Base-by-base conservation (phyloP, 2,113 vertebrate genomes). In the Sceloporus tristichus region DNA sequence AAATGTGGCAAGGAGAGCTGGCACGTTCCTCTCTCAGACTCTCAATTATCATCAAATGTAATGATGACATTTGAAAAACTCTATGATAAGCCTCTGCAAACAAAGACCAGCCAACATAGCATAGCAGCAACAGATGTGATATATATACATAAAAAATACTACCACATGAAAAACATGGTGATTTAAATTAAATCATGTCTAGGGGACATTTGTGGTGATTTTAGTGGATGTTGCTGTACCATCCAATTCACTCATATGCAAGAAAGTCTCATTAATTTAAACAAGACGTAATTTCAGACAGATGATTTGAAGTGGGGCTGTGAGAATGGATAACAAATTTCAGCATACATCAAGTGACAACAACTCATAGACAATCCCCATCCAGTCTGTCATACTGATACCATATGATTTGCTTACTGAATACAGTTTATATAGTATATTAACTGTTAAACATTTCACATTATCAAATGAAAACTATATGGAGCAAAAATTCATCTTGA, bases 221-320 rank as follows among this genome's bases (percentile, higher is more conserved):
- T 62, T 62, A 62, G 14, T 62, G 59, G 59, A 14, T 62, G 18
- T 62, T 18, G 18, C 4, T 62, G 59, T 62, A 18, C 13, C 59
- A 62, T 62, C 2, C 18, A 18, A 62, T 62, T 14, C 59, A 62
- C 59, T 18, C 59, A 62, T 18, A 18, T 62, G 18, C 4, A 62
- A 59, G 48, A 48, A 48, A 48, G 56, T 16, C 56, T 59, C 10
- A 59, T 76, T 7, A 21, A 75, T 85, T 85, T 78, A 78, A 78
- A 78, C 42, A 29, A 14, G 90, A 87, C 81, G 70, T 71, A 73
- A 81, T 84, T 86, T 90, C 81, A 88, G 48, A 3, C 11, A 87
- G 86, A 86, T 87, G 89, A 85, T 77, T 82, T 4, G 42, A 62
- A 4, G 13, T 74, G 59, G 66, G 82, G 77, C 18, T 85, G 74